Evolutionary conservation across 2,113 vertebrate species (phyloP).

Genomic region (Eubucco bourcierii): DNA sequence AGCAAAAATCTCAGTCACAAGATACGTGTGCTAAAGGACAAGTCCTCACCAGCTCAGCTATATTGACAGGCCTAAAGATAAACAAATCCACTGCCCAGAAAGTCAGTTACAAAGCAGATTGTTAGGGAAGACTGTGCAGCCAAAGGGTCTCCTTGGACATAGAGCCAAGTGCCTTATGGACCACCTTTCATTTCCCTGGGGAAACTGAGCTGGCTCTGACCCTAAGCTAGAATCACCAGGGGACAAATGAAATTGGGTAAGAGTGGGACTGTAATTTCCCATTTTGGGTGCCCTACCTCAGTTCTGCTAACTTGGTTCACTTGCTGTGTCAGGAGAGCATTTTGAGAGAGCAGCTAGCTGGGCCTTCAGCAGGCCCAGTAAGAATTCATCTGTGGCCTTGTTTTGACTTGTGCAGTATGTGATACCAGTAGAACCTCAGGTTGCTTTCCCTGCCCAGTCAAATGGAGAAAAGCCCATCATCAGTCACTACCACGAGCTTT

Average conservation of each 20-base stretch:
- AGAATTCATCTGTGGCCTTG: neutral
- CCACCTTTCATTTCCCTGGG: neutral
- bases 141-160: neutral
- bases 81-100: neutral
- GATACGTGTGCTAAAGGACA: neutral
- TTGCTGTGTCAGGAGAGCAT: neutral
- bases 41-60: neutral
- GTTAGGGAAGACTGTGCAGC: neutral
- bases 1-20: neutral
- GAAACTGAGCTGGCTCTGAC: neutral
- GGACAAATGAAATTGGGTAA: neutral
- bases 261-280: neutral
- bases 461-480: neutral
- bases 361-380: neutral
- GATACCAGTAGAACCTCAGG: neutral
- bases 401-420: neutral
- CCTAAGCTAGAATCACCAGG: neutral
- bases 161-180: neutral
- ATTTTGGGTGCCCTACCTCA: neutral
- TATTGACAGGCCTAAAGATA: neutral
- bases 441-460: neutral
- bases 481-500: constrained; percentile 15
- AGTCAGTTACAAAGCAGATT: neutral
- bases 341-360: neutral
- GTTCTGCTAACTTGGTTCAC: neutral